Evolutionary conservation across 2,113 vertebrate genomes (phyloP), one percentile per base, ranked within the genome.

Genomic region (Circaetus gallicus): DNA sequence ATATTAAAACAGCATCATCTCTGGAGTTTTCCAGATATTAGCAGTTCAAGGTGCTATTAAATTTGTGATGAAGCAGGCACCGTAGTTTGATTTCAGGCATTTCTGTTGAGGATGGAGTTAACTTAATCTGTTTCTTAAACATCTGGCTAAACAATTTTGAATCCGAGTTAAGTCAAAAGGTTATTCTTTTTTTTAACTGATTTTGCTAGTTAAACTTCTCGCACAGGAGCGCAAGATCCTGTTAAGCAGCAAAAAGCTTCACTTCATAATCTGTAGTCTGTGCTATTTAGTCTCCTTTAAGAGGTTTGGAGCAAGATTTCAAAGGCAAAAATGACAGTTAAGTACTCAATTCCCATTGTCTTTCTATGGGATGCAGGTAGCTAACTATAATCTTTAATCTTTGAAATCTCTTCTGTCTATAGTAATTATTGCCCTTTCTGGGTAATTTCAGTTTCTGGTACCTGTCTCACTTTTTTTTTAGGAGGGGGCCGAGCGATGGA

Each of bases 391-490:
- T 61, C 91, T 95, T 81, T 80, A 69, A 82, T 81, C 93, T 95
- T 97, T 95, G 91, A 87, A 93, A 90, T 82, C 86, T 12, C 91
- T 90, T 95, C 90, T 95, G 93, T 95, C 77, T 97, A 1, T 73
- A 97, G 96, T 94, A 82, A 95, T 94, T 90, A 94, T 95, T 96
- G 96, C 97, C 97, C 96, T 95, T 96, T 78, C 84, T 95, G 96
- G 96, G 96, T 97, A 89, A 95, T 82, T 96, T 95, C 97, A 95
- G 96, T 96, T 97, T 97, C 97, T 98, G 93, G 97, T 98, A 97
- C 97, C 95, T 98, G 96, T 98, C 95, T 97, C 91, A 89, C 96
- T 98, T 98, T 97, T 98, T 97, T 98, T 98, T 98, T 98, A 98
- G 97, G 97, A 96, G 93, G 92, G 97, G 96, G 94, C 82, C 96